A percentile compares a stretch with the other conserved stretches of the same genome.
phyloP scores from a whole-genome alignment of 2,797 vertebrate genomes.

The Xiphorhynchus erythropygius region DNA sequence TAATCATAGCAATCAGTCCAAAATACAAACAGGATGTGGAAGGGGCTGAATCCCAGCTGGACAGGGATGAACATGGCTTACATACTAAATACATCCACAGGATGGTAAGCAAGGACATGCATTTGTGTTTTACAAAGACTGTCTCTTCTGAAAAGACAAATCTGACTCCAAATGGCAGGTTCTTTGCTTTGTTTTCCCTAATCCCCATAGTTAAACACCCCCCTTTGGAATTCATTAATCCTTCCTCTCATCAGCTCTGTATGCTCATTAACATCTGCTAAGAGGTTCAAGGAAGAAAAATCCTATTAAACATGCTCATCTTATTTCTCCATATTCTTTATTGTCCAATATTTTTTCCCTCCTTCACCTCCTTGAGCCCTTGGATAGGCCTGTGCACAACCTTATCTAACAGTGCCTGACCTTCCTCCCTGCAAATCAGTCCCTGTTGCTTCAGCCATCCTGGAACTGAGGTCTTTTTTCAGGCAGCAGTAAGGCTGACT shows the following conservation, averaged over 20 bases:
- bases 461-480: not conserved
- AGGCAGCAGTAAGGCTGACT: not conserved
- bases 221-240: slow-evolving; percentile 66
- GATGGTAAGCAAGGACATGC: slow-evolving; percentile 82
- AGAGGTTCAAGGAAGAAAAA: slow-evolving; percentile 64
- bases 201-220: slow-evolving; percentile 65
- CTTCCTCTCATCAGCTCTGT: slow-evolving; percentile 55
- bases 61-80: slow-evolving; percentile 88
- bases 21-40: slow-evolving; percentile 94
- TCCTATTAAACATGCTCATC: slow-evolving; percentile 49
- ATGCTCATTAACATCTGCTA: slow-evolving; percentile 64
- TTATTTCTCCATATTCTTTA: slow-evolving; percentile 19
- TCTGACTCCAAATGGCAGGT: slow-evolving; percentile 42
- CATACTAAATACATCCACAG: slow-evolving; percentile 97
- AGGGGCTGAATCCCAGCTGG: slow-evolving; percentile 82
- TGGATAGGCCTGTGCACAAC: not conserved
- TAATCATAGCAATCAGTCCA: slow-evolving; percentile 96
- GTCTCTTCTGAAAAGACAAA: slow-evolving; percentile 10
- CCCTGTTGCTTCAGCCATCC: not conserved
- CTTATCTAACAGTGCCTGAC: not conserved
- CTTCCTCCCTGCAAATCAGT: not conserved
- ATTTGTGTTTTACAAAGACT: slow-evolving; percentile 40
- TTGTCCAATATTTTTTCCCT: not conserved
- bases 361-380: not conserved
- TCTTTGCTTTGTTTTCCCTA: slow-evolving; percentile 54